Conservation (phyloP, 2,888 invertebrate genomes). For the Leptinotarsa tumamoca region DNA sequence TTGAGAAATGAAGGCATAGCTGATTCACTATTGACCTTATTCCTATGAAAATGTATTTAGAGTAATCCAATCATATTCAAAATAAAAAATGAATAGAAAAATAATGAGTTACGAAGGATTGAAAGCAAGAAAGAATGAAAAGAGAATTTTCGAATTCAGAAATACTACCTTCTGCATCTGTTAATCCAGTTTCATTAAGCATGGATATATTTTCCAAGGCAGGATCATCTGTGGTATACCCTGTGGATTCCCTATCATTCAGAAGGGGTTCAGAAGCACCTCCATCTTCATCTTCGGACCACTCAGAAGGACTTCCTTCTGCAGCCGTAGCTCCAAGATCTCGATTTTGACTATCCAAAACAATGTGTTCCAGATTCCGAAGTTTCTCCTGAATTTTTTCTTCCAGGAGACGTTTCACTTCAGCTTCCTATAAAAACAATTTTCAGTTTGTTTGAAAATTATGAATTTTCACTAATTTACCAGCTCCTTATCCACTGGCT, state of each 20-base stretch:
- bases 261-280: conserved; percentile 73
- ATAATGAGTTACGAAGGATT: too few species aligned
- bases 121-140: too few species aligned
- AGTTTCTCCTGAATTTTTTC: conserved; percentile 66
- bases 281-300: conserved; percentile 79
- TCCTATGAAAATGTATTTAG: too few species aligned
- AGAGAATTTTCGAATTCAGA: too few species aligned
- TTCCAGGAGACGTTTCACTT: conserved; percentile 67
- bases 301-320: conserved; percentile 83
- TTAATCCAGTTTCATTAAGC: conserved; percentile 86
- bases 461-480: conserved; percentile 52
- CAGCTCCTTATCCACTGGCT: conserved; percentile 64
- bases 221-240: conserved; percentile 90
- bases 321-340: conserved; percentile 62
- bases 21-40: too few species aligned
- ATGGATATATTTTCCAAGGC: conserved; percentile 87
- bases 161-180: conserved; percentile 81
- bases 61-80: too few species aligned
- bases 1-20: too few species aligned
- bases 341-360: conserved; percentile 36
- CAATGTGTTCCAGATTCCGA: conserved; percentile 57
- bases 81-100: too few species aligned
- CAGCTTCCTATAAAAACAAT: conserved; percentile 64
- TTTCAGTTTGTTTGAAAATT: background rate
- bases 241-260: conserved; percentile 75